Conservation (phyloP, 2,113 vertebrate genomes). For the Zeus faber region DNA sequence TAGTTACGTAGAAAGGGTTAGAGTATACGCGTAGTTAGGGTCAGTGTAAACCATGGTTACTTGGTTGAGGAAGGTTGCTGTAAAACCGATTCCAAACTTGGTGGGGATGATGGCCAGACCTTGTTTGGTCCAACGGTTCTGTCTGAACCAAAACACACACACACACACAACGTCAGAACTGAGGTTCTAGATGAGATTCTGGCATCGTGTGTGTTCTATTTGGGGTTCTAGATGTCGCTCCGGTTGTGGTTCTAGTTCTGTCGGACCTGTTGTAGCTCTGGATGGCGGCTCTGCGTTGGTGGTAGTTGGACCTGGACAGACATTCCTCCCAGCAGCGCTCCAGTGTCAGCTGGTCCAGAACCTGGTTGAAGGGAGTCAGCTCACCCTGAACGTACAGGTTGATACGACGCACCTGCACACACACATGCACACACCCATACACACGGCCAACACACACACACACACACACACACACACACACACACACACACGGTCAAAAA, state of each 20-base stretch:
- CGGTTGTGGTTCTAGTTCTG: too few relatives aligned
- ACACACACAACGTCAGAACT: too few relatives aligned
- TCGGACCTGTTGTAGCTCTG: constrained; percentile 89
- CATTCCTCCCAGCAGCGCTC: constrained; percentile 92
- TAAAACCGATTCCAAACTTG: constrained; percentile 94
- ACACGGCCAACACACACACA: too few relatives aligned
- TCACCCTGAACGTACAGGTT: constrained; percentile 90
- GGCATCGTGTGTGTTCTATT: too few relatives aligned
- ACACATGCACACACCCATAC: too few relatives aligned
- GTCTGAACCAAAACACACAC: too few relatives aligned
- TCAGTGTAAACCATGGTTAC: constrained; percentile 66
- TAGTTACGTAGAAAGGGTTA: too few relatives aligned
- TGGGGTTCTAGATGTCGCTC: not conserved
- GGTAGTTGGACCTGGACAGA: constrained; percentile 73
- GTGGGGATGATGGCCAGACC: constrained; percentile 90
- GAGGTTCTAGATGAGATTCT: too few relatives aligned
- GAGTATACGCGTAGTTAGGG: too few relatives aligned
- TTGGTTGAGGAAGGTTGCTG: constrained; percentile 88
- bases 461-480: too few relatives aligned
- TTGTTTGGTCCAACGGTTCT: constrained; percentile 94
- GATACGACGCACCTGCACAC: constrained; percentile 79
- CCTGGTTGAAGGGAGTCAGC: constrained; percentile 86
- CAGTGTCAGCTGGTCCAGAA: constrained; percentile 82
- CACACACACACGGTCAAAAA: too few relatives aligned
- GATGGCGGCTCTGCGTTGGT: constrained; percentile 63